Evolutionary conservation across 2,888 invertebrate genomes (phyloP), one percentile per base, ranked within the genome.

Genomic region (Omphaloscelis lunosa): DNA sequence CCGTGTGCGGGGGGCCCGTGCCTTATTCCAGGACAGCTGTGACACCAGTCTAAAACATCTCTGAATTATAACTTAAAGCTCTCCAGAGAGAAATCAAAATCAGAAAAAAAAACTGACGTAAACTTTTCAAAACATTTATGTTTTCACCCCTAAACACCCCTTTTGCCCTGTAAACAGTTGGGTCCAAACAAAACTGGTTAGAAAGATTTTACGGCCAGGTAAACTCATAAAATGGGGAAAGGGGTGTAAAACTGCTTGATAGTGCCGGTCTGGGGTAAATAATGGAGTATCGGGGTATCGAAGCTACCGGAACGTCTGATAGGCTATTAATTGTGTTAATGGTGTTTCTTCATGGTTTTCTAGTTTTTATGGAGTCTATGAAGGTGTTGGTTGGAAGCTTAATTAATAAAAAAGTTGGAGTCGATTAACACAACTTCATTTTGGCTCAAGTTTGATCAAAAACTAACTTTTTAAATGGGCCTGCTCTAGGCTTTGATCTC

Each of bases 161-260:
- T 29, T 82, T 65, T 79, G 53, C 48, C 39, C 73, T 72, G 56
- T 71, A 75, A 77, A 82, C 75, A 81, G 27, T 68, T 29, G 41
- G 27, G 65, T 78, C 70, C 86, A 86, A 75, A 80, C 71, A 77
- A 81, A n/a, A 73, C 65, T 86, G 88, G 90, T 70, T 68, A 66
- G 70, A 79, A 62, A 72, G 68, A 77, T 83, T 90, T 90, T 89
- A 90, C 70, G 71, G 84, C 66, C 66, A 86, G 74, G 86, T 84
- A 82, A 76, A 87, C 84, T 76, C 84, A 80, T 91, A 90, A 91
- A 90, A 89, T 82, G 70, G 72, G 70, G 63, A 83, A 88, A 85
- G 84, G 89, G 89, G 82, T 89, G 77, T 90, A 89, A 90, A 91
- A 89, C 89, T 87, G 88, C 72, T 83, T 79, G 77, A 84, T 85